Evolutionary conservation across 2,113 vertebrate genomes (phyloP).

Genomic region (Sapajus apella): DNA sequence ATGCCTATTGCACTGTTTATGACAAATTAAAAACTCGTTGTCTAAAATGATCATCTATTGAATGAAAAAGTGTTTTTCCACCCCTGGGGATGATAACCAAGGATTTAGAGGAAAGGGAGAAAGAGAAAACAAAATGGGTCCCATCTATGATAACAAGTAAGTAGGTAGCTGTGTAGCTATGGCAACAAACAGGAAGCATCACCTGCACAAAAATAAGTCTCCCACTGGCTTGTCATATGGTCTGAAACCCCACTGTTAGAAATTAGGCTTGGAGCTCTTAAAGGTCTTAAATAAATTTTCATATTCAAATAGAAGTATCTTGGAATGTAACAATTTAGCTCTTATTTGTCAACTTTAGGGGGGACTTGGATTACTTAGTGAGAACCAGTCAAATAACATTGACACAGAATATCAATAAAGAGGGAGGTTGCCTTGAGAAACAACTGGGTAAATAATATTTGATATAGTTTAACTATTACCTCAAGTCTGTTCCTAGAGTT

Average conservation of each 20-base stretch:
- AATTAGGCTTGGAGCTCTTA: neutral
- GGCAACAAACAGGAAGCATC: neutral
- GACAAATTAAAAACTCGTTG: neutral
- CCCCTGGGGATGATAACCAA: neutral
- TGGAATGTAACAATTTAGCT: neutral
- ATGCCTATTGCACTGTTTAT: neutral
- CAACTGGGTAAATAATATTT: neutral
- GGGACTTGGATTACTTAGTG: neutral
- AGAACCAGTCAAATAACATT: neutral
- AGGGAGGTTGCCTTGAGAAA: neutral
- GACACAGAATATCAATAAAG: neutral
- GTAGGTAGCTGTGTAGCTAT: neutral
- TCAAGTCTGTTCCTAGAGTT: neutral
- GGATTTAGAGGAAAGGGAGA: neutral
- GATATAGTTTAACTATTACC: neutral
- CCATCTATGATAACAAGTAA: neutral
- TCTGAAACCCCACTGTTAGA: neutral
- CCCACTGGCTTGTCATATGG: too few relatives aligned
- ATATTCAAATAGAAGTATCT: neutral
- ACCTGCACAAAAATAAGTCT: neutral
- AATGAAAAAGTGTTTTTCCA: neutral
- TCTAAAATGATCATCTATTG: neutral
- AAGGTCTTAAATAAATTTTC: neutral
- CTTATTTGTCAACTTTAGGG: neutral
- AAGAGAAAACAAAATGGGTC: neutral